Percentiles rank a stretch among this genome's conserved stretches.
phyloP scores from a whole-genome alignment of 2,888 invertebrate genomes.

The Erebia palarica region DNA sequence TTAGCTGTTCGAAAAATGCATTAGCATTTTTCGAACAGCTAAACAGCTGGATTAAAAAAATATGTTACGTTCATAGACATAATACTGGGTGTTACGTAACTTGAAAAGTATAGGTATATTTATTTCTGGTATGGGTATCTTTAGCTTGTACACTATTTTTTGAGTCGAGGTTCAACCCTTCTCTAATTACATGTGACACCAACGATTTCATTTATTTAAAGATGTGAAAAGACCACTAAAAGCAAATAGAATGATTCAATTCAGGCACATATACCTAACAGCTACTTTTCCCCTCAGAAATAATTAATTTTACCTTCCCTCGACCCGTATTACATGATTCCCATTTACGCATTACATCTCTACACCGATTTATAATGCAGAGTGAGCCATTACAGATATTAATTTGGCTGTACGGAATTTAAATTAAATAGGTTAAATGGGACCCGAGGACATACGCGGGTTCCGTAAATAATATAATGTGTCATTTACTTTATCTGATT shows the following conservation, averaged over 20 bases:
- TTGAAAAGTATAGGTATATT: too few species aligned
- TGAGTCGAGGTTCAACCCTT: too few species aligned
- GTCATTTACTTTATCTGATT: not conserved
- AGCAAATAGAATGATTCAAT: not conserved
- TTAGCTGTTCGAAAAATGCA: too few species aligned
- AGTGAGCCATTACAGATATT: slow-evolving; percentile 21
- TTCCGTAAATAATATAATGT: slow-evolving; percentile 1
- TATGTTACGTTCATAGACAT: too few species aligned
- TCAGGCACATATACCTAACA: slow-evolving; percentile 1
- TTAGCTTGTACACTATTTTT: too few species aligned
- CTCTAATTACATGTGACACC: not conserved
- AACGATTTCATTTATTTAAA: not conserved
- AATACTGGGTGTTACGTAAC: too few species aligned
- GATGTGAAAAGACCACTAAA: not conserved
- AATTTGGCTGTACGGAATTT: slow-evolving; percentile 19
- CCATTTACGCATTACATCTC: slow-evolving; percentile 21
- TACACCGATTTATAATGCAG: slow-evolving; percentile 21
- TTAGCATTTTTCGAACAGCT: too few species aligned
- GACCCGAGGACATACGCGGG: not conserved
- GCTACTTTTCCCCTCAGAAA: slow-evolving; percentile 17
- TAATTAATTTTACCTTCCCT: slow-evolving; percentile 23
- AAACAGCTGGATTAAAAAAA: too few species aligned
- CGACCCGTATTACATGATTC: slow-evolving; percentile 18
- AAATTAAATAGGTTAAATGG: slow-evolving; percentile 16
- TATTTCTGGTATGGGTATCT: too few species aligned